These are phyloP conservation scores for Blomia tropicalis DNA, from an alignment of 2,888 invertebrate genomes.

Conservation along the genomic window DNA sequence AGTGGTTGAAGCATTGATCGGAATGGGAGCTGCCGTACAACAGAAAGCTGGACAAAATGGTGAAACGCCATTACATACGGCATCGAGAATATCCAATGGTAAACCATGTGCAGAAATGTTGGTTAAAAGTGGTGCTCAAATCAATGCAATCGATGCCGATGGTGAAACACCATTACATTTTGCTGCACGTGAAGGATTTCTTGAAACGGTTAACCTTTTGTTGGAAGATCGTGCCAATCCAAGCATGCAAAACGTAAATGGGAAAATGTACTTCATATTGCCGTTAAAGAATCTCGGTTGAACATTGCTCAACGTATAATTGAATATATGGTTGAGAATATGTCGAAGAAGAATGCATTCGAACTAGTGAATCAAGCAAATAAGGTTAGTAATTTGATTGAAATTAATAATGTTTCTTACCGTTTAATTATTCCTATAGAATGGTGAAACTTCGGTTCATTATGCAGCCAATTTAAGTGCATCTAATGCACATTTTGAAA, in stretches of 20 bases:
- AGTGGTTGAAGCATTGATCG: conserved; percentile 84
- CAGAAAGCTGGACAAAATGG: conserved; percentile 54
- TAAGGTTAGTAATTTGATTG: conserved; percentile 38
- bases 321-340: conserved; percentile 42
- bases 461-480: conserved; percentile 78
- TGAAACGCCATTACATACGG: conserved; percentile 92
- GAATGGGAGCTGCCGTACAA: conserved; percentile 93
- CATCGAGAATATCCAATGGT: conserved; percentile 77
- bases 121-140: conserved; percentile 89
- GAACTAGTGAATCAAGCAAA: conserved; percentile 71
- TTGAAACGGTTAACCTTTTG: conserved; percentile 64
- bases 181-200: conserved; percentile 77
- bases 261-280: conserved; percentile 93
- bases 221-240: conserved; percentile 90
- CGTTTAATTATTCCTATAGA: conserved; percentile 36
- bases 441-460: conserved; percentile 85
- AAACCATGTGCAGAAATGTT: conserved; percentile 90
- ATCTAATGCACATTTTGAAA: conserved; percentile 58
- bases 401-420: background rate
- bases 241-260: conserved; percentile 71
- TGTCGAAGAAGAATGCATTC: conserved; percentile 52
- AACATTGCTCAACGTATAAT: conserved; percentile 74
- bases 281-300: conserved; percentile 54
- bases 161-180: conserved; percentile 95
- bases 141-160: conserved; percentile 84